Base-by-base conservation (phyloP, 2,797 vertebrate genomes). In the Tympanoctomys barrerae region DNA sequence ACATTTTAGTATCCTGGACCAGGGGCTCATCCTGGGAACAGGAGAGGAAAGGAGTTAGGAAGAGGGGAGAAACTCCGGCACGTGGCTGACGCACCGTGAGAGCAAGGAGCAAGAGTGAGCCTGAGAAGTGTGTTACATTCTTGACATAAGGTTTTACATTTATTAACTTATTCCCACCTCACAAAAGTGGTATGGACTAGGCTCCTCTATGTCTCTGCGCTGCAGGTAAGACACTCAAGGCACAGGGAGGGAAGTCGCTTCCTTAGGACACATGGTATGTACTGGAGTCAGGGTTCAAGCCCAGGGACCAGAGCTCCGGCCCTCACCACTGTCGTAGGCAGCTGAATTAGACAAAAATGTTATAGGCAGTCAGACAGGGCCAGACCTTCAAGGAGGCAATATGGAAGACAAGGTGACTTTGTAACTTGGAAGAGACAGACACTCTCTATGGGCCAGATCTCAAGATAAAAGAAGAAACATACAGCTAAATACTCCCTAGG, bases 1-100 rank as follows among this genome's bases (percentile, higher is more conserved):
- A 96, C 87, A 71, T 95, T 46, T 80, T 86, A 19, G 97, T 94
- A 85, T 98, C 97, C 96, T 96, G 64, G 68, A 54, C 85, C 81
- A 89, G 3, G 59, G 46, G 8, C 10, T 85, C 26, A 10, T 89
- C 97, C 97, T 98, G 88, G 39, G 57, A 93, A 73, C 82, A 71
- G 62, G 91, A 39, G 61, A 89, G 89, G 93, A 42, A 81, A 75
- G 5, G 66, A 61, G 46, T 93, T 61, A 73, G 82, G 62, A 90
- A 61, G 81, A 4, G 49, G 3, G 24, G 42, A 80, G 39, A 26
- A 22, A 61, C 11, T 46, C 79, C 31, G 36, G 33, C 31, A 49
- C 68, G 87, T 24, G 28, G 79, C 33, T 3, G 24, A 4, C 8
- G 2, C 70, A 42, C 42, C 8, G 11, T 5, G 71, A 36, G 52